Base-by-base conservation (phyloP, 2,113 vertebrate genomes). In the Sigmodon hispidus region DNA sequence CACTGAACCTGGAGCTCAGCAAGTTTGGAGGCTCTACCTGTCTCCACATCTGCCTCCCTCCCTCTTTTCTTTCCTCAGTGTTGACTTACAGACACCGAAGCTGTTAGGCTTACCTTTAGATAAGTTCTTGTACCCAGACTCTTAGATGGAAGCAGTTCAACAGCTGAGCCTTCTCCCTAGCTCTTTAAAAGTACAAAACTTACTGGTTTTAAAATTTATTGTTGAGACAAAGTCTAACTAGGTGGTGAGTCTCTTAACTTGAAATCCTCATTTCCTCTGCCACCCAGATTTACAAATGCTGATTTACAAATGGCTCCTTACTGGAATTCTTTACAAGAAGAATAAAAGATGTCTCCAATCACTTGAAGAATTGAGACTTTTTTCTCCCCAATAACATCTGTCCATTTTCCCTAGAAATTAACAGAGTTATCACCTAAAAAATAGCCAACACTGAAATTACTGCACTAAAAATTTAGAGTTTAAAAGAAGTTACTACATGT, bases 331-430 rank as follows among this genome's bases (percentile, higher is more conserved):
- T 90, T 12, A 94, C 48, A 61, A 31, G 50, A 94, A 83, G 40
- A 52, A 6, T 80, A 89, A 91, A 1, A 92, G 48, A 55, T 76
- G 11, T 13, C 43, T 92, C 63, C 40, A 86, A 34, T 86, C 73
- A 96, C 17, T 92, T 70, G 92, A 92, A 65, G 4, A 97, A 79
- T 24, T 85, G 48, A 13, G 21, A 79, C 86, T 88, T 77, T 69
- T 15, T 17, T 22, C 4, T 6, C 16, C 89, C 85, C 94, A 40
- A 95, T 69, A 29, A 63, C 84, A 26, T 57, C 50, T 52, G 43
- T 81, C 36, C 12, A 36, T 59, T 77, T 91, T 85, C 59, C 79
- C 87, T 50, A 96, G 48, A 96, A 88, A 43, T 67, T 86, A 50
- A 2, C 36, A 89, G 43, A n/a, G 93, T 17, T 69, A 75, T 79